These are phyloP conservation scores for Propithecus coquereli DNA, from an alignment of 2,113 vertebrate genomes.

Conservation along the genomic window DNA sequence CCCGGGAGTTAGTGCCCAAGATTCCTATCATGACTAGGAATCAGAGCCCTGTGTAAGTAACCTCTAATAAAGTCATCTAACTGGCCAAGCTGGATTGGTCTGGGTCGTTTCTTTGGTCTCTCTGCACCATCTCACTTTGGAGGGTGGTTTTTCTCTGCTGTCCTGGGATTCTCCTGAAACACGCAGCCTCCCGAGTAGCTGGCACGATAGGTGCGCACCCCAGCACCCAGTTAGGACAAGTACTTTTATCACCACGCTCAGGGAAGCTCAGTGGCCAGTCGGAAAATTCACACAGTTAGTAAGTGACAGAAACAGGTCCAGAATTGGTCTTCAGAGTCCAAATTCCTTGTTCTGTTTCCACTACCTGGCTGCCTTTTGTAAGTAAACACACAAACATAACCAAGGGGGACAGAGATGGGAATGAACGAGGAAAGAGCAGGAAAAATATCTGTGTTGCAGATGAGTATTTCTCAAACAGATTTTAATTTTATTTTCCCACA, in stretches of 20 bases:
- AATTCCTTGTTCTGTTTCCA: constrained; percentile 21
- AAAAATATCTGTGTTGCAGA: constrained; percentile 8
- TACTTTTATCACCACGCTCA: neutral
- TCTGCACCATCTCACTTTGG: no score
- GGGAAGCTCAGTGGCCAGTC: neutral
- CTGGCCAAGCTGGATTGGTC: no score
- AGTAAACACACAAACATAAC: neutral
- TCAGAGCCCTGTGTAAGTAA: no score
- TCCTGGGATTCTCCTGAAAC: no score
- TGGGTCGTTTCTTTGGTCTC: no score
- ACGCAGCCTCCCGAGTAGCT: neutral
- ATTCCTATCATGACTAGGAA: no score
- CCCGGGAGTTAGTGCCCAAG: no score
- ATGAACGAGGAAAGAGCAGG: neutral
- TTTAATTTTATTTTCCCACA: constrained; percentile 47
- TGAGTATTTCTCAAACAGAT: neutral
- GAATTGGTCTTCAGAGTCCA: neutral
- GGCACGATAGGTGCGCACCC: neutral
- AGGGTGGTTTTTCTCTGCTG: no score
- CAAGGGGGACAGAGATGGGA: neutral
- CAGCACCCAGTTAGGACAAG: neutral
- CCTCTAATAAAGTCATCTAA: no score
- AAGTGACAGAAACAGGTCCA: neutral
- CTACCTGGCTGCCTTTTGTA: neutral
- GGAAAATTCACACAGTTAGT: neutral